Percentiles rank a stretch among this genome's conserved stretches.
Conservation (phyloP, 2,113 vertebrate species). For the Platichthys stellatus region DNA sequence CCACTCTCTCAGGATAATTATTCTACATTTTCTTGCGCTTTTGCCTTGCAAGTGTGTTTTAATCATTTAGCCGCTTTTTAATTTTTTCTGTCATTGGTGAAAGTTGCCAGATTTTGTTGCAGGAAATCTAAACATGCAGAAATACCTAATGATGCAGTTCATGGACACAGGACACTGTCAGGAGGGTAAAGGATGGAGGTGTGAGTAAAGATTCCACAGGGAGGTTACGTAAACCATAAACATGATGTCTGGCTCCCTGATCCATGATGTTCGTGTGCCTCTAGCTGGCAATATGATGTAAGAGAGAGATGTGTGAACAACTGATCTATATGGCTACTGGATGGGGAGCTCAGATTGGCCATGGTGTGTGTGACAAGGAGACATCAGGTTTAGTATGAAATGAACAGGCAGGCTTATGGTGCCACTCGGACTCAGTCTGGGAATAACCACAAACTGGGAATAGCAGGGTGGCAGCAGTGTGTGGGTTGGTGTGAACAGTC, state of each 20-base stretch:
- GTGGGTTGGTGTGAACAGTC: constrained; percentile 73
- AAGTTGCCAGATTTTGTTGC: constrained; percentile 46
- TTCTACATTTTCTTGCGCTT: constrained; percentile 4
- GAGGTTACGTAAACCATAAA: constrained; percentile 66
- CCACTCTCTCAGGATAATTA: not conserved
- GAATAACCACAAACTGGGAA: constrained; percentile 76
- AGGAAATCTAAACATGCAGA: constrained; percentile 52
- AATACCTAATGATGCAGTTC: constrained; percentile 69
- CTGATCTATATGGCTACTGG: constrained; percentile 21
- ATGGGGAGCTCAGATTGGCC: constrained; percentile 25
- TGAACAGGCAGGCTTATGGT: constrained; percentile 70
- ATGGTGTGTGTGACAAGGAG: constrained; percentile 50
- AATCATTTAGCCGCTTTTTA: constrained; percentile 27
- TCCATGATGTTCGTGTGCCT: constrained; percentile 15
- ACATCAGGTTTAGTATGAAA: constrained; percentile 73
- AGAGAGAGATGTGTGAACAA: constrained; percentile 3
- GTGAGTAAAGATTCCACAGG: constrained; percentile 70
- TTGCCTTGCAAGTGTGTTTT: constrained; percentile 16
- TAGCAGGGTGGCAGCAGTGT: constrained; percentile 73
- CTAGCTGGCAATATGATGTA: constrained; percentile 46
- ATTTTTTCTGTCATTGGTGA: constrained; percentile 33
- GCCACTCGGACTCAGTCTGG: constrained; percentile 66
- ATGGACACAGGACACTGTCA: constrained; percentile 69
- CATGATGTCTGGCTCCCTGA: constrained; percentile 58
- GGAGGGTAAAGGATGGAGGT: constrained; percentile 58